phyloP scores from a whole-genome alignment of 2,888 invertebrate genomes.

The Sicus ferrugineus region DNA sequence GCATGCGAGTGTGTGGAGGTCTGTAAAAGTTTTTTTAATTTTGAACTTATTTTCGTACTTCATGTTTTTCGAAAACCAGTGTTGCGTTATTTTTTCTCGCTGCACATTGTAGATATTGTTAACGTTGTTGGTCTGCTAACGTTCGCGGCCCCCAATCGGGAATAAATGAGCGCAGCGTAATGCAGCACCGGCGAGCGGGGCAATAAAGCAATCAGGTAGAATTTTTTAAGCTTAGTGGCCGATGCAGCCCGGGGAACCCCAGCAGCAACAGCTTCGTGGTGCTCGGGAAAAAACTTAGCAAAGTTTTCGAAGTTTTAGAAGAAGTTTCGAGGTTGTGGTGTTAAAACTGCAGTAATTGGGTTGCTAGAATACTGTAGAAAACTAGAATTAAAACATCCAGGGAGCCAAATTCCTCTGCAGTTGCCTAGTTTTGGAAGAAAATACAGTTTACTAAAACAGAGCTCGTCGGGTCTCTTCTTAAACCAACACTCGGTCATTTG shows the following conservation, averaged over 20 bases:
- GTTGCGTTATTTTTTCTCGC: background rate
- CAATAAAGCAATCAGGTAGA: background rate
- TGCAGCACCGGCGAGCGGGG: background rate
- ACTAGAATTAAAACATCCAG: background rate
- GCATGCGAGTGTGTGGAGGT: background rate
- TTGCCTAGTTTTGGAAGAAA: too few species aligned
- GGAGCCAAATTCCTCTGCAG: background rate
- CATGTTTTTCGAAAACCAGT: background rate
- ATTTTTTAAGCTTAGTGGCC: background rate
- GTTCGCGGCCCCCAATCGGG: background rate
- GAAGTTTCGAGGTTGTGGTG: background rate
- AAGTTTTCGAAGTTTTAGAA: background rate
- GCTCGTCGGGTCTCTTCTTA: too few species aligned
- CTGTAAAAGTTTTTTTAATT: constrained; percentile 18
- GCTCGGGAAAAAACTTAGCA: background rate
- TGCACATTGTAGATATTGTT: background rate
- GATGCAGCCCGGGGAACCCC: background rate
- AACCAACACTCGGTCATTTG: too few species aligned
- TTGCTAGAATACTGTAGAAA: background rate
- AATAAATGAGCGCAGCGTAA: constrained; percentile 13
- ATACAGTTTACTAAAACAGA: too few species aligned
- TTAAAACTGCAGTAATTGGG: background rate
- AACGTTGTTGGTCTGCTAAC: background rate
- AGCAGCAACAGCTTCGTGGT: too few species aligned
- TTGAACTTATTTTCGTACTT: constrained; percentile 8